Conservation (phyloP, 2,797 vertebrate species). For the Toxotes lorentzi region DNA sequence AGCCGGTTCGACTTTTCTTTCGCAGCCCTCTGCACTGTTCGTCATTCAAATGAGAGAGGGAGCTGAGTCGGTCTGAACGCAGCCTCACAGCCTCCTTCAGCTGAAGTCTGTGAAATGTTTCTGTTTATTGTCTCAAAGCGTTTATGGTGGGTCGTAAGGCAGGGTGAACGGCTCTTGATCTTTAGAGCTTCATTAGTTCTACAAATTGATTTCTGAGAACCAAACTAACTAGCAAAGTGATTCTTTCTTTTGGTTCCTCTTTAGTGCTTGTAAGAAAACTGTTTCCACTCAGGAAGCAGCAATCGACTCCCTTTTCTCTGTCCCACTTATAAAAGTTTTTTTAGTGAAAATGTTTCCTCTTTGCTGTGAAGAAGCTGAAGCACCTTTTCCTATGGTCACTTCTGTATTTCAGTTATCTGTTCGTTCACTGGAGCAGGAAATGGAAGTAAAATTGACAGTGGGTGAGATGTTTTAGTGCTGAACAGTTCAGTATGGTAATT, state of each 20-base stretch:
- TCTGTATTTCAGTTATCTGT: conserved; percentile 2
- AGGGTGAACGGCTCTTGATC: too few species aligned
- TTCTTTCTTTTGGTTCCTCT: too few species aligned
- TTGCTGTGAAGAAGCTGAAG: neutral
- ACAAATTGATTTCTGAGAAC: too few species aligned
- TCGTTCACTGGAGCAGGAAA: conserved; percentile 24
- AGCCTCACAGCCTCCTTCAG: too few species aligned
- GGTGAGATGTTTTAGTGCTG: neutral
- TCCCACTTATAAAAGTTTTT: neutral
- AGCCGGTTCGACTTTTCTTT: too few species aligned
- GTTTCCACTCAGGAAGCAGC: neutral
- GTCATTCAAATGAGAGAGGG: too few species aligned
- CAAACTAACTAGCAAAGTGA: too few species aligned
- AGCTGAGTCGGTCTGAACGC: too few species aligned
- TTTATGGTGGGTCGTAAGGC: neutral
- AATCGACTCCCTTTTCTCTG: neutral
- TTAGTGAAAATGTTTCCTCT: neutral
- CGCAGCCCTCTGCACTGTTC: too few species aligned
- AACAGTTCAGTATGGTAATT: conserved; percentile 26
- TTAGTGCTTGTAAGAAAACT: neutral
- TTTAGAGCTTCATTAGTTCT: too few species aligned
- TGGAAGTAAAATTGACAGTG: conserved; percentile 9
- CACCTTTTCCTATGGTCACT: neutral
- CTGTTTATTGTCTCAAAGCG: neutral
- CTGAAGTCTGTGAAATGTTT: neutral